Evolutionary conservation across 2,113 vertebrate genomes (phyloP).

Genomic region (Chionomys nivalis): DNA sequence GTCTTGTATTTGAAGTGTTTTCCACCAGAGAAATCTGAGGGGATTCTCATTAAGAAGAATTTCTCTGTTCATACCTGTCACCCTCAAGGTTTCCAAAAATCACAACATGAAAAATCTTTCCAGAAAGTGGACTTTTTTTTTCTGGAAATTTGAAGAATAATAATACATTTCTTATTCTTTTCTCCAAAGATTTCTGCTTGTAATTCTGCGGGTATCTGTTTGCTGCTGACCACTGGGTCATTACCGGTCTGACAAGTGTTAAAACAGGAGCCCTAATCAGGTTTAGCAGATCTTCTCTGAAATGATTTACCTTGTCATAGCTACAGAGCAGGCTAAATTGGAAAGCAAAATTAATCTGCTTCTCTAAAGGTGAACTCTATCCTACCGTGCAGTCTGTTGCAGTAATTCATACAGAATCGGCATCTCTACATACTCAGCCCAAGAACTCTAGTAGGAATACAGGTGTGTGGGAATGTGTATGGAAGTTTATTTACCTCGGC

Average conservation of each 20-base stretch:
- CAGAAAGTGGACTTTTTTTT: background rate
- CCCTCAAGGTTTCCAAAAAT: background rate
- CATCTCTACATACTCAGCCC: background rate
- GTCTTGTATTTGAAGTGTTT: slow-evolving; percentile 32
- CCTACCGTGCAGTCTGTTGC: background rate
- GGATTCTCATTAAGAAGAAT: background rate
- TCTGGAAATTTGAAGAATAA: slow-evolving; percentile 4
- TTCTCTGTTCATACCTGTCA: background rate
- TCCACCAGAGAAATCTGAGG: background rate
- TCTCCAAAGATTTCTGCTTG: slow-evolving; percentile 31
- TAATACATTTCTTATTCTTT: background rate
- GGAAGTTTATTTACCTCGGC: slow-evolving; percentile 35
- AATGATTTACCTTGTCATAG: slow-evolving; percentile 67
- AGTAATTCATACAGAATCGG: slow-evolving; percentile 49
- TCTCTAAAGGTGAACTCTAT: slow-evolving; percentile 65
- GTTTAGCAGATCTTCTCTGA: slow-evolving; percentile 51
- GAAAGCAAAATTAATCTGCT: slow-evolving; percentile 65
- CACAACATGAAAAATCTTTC: slow-evolving; percentile 29
- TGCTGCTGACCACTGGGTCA: background rate
- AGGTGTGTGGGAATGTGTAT: background rate
- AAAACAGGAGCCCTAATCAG: slow-evolving; percentile 60
- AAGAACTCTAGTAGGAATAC: slow-evolving; percentile 18
- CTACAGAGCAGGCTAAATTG: slow-evolving; percentile 51
- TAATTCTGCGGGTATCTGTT: background rate
- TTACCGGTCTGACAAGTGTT: slow-evolving; percentile 34